Conservation (phyloP, 2,113 vertebrate genomes). For the Hippopotamus amphibius region DNA sequence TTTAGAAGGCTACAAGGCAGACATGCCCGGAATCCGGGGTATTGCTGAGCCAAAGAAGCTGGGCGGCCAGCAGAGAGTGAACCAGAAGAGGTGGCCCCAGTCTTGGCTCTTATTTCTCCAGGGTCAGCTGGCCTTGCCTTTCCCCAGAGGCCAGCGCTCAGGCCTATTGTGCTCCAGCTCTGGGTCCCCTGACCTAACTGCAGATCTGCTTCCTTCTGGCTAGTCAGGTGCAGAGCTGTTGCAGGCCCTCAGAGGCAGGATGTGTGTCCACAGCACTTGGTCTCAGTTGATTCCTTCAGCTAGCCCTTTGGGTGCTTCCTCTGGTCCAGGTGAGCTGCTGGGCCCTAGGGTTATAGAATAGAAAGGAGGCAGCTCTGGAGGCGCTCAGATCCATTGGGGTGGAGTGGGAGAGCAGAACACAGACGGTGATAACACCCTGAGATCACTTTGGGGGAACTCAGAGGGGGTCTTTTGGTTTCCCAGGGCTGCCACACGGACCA, state of each 20-base stretch:
- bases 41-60: slow-evolving; percentile 65
- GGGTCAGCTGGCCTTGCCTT: neutral
- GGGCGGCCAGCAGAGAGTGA: slow-evolving; percentile 55
- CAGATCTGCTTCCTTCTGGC: neutral
- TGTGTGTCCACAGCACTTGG: neutral
- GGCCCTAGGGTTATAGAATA: neutral
- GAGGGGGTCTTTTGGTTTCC: neutral
- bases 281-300: neutral
- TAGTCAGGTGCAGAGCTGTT: neutral
- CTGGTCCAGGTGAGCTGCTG: neutral
- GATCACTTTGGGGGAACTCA: neutral
- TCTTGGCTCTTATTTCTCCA: neutral
- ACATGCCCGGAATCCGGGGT: slow-evolving; percentile 75
- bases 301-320: neutral
- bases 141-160: neutral
- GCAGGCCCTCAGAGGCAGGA: neutral
- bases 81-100: slow-evolving; percentile 47
- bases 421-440: neutral
- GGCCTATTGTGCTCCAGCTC: neutral
- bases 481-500: neutral
- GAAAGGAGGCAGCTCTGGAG: neutral
- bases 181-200: neutral
- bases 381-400: neutral
- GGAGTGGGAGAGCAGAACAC: too few species aligned
- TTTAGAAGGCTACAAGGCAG: slow-evolving; percentile 76